A percentile compares a stretch with the other conserved stretches of the same genome.
Evolutionary conservation across 2,113 vertebrate species (phyloP).

Genomic region (Petromus typicus): DNA sequence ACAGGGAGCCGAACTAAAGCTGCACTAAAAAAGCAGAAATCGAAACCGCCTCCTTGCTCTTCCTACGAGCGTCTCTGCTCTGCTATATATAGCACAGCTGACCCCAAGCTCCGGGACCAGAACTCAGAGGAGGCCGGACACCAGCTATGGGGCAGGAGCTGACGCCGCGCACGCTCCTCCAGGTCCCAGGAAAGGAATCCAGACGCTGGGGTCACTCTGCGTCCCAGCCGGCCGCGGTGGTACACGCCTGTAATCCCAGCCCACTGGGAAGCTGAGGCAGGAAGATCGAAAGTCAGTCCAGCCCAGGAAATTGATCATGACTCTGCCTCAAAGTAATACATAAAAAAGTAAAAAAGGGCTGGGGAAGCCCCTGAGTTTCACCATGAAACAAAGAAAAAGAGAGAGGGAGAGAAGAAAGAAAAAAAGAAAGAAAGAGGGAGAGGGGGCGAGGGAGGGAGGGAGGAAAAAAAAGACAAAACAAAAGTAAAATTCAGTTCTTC

Average conservation of each 20-base stretch:
- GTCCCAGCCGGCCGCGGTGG: background rate
- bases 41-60: slow-evolving; percentile 49
- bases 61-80: background rate
- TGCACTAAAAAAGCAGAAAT: slow-evolving; percentile 34
- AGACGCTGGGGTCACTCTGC: background rate
- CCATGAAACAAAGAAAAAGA: no score
- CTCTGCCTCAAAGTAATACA: background rate
- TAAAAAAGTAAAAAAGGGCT: background rate
- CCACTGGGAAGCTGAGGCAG: background rate
- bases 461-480: no score
- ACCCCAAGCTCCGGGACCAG: background rate
- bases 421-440: no score
- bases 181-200: background rate
- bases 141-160: background rate
- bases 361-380: background rate
- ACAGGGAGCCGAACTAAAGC: background rate
- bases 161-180: no score
- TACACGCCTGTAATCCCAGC: background rate
- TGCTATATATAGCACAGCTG: slow-evolving; percentile 57
- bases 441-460: no score
- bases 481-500: background rate
- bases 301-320: background rate
- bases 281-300: background rate
- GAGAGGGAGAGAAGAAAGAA: no score
- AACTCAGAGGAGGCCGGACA: background rate